Conservation (phyloP, 2,113 vertebrate genomes). For the Diglossa brunneiventris region DNA sequence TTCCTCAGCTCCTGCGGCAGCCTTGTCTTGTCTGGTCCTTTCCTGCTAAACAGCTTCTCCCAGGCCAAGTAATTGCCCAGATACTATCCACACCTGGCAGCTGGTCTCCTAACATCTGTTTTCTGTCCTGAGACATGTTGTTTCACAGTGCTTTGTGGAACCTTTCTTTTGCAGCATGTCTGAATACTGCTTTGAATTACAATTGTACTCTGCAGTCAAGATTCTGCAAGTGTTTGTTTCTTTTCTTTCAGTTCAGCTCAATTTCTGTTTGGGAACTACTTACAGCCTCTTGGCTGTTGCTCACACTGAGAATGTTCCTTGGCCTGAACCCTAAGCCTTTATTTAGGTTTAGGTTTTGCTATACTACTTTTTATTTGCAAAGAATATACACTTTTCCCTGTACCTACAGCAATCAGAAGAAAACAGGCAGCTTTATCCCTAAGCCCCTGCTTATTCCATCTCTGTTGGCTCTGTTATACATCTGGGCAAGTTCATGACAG, state of each 20-base stretch:
- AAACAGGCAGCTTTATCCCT: neutral
- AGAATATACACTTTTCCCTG: neutral
- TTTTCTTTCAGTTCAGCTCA: neutral
- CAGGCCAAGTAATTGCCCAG: neutral
- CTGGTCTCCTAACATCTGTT: neutral
- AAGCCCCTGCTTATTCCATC: neutral
- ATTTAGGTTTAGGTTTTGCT: neutral
- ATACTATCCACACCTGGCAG: neutral
- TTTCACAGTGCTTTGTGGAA: neutral
- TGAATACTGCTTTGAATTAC: neutral
- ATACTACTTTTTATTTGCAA: neutral
- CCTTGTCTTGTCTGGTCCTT: neutral
- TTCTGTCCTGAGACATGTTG: neutral
- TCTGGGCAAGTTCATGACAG: neutral
- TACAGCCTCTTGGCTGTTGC: neutral
- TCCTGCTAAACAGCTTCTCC: neutral
- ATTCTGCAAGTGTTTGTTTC: neutral
- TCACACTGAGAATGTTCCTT: neutral
- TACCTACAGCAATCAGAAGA: neutral
- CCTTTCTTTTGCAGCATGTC: neutral
- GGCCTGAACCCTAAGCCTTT: neutral
- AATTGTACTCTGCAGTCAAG: neutral
- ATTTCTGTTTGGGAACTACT: neutral
- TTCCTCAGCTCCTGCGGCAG: neutral
- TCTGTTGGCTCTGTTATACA: neutral